phyloP scores from a whole-genome alignment of 2,888 invertebrate species.

The Nasonovia ribisnigri region DNA sequence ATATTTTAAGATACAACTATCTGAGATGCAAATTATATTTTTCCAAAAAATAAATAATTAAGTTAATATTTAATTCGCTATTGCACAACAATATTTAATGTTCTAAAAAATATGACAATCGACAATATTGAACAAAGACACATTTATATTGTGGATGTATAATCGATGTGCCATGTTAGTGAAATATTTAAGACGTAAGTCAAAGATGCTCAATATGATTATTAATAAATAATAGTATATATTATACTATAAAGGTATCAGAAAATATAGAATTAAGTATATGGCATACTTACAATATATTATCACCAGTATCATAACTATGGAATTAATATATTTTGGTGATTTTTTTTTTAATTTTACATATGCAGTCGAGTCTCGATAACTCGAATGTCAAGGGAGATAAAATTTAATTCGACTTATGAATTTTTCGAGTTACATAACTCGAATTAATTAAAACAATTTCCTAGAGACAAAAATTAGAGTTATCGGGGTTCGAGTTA shows the following conservation, averaged over 20 bases:
- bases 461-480: no score
- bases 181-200: not conserved
- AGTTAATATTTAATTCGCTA: not conserved
- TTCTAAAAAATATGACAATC: not conserved
- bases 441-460: no score
- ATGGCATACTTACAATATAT: not conserved
- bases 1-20: not conserved
- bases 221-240: not conserved
- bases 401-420: no score
- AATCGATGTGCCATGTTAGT: not conserved
- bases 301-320: not conserved
- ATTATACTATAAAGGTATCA: not conserved
- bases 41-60: not conserved
- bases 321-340: not conserved
- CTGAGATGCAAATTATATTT: not conserved
- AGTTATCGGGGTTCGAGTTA: no score
- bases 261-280: not conserved
- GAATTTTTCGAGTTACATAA: no score
- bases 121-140: not conserved
- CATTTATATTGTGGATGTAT: not conserved
- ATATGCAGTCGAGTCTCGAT: no score
- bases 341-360: no score
- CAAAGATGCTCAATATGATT: not conserved
- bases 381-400: no score
- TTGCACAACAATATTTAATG: not conserved